Evolutionary conservation across 2,113 vertebrate species (phyloP).

Genomic region (Paradoxurus hermaphroditus): DNA sequence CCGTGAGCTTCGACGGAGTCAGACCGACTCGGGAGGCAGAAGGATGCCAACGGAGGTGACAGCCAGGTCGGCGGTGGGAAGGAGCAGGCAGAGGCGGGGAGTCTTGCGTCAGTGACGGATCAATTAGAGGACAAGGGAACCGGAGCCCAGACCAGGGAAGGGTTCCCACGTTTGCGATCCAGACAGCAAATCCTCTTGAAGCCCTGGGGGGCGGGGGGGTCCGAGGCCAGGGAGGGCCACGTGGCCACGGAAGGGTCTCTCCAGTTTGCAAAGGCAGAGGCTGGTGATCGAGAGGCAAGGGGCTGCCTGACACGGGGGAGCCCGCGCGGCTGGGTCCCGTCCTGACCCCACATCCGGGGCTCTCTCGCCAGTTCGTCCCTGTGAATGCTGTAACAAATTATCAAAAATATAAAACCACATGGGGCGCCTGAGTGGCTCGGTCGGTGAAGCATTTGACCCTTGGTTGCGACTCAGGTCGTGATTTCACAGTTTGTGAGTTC

Average conservation of each 20-base stretch:
- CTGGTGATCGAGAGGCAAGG: fast-evolving
- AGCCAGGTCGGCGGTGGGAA: background rate
- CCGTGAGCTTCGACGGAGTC: too few species aligned
- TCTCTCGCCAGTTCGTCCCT: background rate
- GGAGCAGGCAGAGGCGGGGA: background rate
- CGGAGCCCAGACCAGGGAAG: background rate
- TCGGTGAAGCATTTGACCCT: too few species aligned
- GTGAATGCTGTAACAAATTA: background rate
- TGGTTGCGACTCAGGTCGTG: too few species aligned
- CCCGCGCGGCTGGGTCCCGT: background rate
- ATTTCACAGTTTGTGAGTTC: too few species aligned
- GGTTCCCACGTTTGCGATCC: background rate
- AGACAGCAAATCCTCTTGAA: too few species aligned
- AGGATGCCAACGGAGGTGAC: background rate
- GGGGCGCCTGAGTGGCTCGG: too few species aligned
- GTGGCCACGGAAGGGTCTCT: background rate
- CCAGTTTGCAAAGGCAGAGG: background rate
- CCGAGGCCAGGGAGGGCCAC: too few species aligned
- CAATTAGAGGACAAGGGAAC: background rate
- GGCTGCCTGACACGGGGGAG: background rate
- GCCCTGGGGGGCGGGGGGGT: background rate
- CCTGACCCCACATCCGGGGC: background rate
- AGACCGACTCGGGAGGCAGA: background rate
- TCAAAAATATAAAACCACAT: background rate
- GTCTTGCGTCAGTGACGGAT: background rate